Conservation (phyloP, 2,113 vertebrate genomes). For the Cryptotis parvus region DNA sequence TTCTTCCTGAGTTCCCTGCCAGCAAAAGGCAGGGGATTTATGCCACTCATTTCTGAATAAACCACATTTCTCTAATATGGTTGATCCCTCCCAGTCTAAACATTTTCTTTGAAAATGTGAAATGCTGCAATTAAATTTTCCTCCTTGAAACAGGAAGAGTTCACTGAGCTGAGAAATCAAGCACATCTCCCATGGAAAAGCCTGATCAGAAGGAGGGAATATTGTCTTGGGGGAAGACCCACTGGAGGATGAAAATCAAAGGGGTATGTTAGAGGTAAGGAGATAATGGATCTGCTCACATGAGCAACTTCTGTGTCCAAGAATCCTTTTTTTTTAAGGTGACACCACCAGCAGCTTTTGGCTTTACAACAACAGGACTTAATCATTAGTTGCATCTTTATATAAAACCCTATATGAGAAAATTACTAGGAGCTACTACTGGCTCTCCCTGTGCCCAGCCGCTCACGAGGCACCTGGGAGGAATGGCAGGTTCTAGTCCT, state of each 20-base stretch:
- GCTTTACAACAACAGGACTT: no score
- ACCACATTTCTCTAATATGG: slow-evolving; percentile 64
- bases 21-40: slow-evolving; percentile 50
- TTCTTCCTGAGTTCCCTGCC: slow-evolving; percentile 55
- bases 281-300: neutral
- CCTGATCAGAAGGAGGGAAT: neutral
- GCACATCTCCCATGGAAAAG: slow-evolving; percentile 32
- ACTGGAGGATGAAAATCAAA: neutral
- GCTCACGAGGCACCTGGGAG: no score
- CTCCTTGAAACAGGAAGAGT: slow-evolving; percentile 28
- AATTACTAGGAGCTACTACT: no score
- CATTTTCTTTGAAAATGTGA: slow-evolving; percentile 75
- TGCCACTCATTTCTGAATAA: slow-evolving; percentile 65
- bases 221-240: neutral
- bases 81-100: slow-evolving; percentile 74
- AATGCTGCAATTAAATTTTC: slow-evolving; percentile 71
- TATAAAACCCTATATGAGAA: no score
- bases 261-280: neutral
- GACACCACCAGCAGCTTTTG: no score
- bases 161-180: slow-evolving; percentile 62
- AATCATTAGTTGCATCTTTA: no score
- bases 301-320: neutral
- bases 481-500: no score
- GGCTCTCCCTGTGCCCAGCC: no score
- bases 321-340: neutral